phyloP scores from a whole-genome alignment of 92 coral and sea anemone species.

The Porites divaricata region DNA sequence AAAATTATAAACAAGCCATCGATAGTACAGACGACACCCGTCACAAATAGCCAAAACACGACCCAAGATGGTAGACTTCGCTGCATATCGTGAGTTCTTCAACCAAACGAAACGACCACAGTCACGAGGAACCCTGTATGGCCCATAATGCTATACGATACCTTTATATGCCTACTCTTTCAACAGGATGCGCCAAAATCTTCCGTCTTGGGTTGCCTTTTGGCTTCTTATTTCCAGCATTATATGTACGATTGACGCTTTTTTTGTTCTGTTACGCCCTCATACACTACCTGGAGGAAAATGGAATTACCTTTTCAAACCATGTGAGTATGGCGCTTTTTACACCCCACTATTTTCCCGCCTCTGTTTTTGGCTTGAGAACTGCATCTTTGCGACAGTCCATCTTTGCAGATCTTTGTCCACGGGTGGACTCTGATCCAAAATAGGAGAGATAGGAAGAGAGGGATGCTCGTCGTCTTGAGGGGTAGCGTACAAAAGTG shows the following conservation, averaged over 20 bases:
- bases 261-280: conserved; percentile 65
- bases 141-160: not conserved
- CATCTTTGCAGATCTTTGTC: too few relatives aligned
- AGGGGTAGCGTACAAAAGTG: too few relatives aligned
- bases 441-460: too few relatives aligned
- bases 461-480: too few relatives aligned
- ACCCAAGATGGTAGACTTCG: conserved; percentile 61
- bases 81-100: not conserved
- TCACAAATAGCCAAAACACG: conserved; percentile 50
- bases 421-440: too few relatives aligned
- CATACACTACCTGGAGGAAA: conserved; percentile 74
- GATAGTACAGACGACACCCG: conserved; percentile 39
- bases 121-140: not conserved
- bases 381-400: too few relatives aligned
- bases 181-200: conserved; percentile 46
- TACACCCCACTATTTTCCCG: not conserved
- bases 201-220: conserved; percentile 58
- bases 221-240: conserved; percentile 62
- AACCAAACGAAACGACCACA: too few relatives aligned
- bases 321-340: conserved; percentile 53
- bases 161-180: too few relatives aligned
- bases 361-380: not conserved
- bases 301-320: conserved; percentile 53
- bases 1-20: conserved; percentile 66
- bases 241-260: conserved; percentile 48